Evolutionary conservation across 2,113 vertebrate genomes (phyloP).

Genomic region (human (Homo sapiens)): DNA sequence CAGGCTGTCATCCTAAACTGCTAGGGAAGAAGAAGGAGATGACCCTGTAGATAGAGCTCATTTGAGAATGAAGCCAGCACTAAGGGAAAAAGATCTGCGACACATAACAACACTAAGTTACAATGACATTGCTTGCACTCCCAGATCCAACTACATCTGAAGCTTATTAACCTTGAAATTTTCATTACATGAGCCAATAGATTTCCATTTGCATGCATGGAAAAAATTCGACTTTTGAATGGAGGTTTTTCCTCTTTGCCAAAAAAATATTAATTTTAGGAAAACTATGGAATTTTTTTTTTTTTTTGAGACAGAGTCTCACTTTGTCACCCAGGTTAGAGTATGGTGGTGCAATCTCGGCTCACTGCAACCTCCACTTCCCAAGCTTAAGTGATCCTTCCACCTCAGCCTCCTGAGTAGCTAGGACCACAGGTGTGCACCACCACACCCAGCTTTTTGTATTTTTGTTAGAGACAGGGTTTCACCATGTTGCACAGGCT

Average conservation of each 20-base stretch:
- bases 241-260: not conserved
- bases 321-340: no score
- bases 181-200: not conserved
- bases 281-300: not conserved
- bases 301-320: no score
- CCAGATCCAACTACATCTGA: not conserved
- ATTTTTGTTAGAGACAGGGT: no score
- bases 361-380: no score
- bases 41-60: not conserved
- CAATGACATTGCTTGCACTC: not conserved
- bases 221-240: not conserved
- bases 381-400: no score
- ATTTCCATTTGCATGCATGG: not conserved
- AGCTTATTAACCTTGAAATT: not conserved
- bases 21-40: not conserved
- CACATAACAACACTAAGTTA: not conserved
- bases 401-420: no score
- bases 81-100: not conserved
- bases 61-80: not conserved
- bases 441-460: no score
- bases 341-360: no score
- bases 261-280: not conserved
- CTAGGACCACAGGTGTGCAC: no score
- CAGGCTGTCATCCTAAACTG: not conserved
- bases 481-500: no score